Conservation (phyloP, 2,797 vertebrate species). For the Chloroceryle amazona region DNA sequence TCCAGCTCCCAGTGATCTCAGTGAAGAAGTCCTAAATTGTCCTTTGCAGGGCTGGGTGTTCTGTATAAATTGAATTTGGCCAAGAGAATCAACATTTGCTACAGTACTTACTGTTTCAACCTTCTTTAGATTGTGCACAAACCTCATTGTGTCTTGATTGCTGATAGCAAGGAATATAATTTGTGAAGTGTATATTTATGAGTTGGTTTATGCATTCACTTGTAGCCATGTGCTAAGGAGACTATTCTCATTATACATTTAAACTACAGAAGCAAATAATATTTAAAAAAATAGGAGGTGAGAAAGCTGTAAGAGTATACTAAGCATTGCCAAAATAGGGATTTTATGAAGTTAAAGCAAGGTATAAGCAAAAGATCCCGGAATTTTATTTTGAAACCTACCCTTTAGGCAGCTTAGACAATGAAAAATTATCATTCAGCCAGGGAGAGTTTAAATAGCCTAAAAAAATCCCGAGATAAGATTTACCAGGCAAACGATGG, state of each 20-base stretch:
- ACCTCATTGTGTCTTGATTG: neutral
- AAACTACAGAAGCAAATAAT: conserved; percentile 38
- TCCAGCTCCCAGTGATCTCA: neutral
- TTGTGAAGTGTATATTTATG: neutral
- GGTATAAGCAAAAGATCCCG: neutral
- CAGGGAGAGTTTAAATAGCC: conserved; percentile 26
- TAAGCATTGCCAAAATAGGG: neutral
- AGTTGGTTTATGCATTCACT: neutral
- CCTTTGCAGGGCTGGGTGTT: neutral
- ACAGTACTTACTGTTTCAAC: neutral
- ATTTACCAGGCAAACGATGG: conserved; percentile 55
- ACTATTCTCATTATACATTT: conserved; percentile 18
- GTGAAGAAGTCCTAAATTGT: neutral
- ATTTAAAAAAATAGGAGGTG: conserved; percentile 30
- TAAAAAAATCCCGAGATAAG: conserved; percentile 43
- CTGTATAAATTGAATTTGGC: neutral
- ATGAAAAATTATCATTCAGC: conserved; percentile 48
- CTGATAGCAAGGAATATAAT: neutral
- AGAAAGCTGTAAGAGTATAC: conserved; percentile 29
- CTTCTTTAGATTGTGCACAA: neutral
- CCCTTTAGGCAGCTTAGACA: conserved; percentile 31
- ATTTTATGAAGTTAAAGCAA: conserved; percentile 56
- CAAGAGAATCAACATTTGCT: neutral
- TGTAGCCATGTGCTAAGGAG: neutral
- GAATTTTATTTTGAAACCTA: conserved; percentile 67